Evolutionary conservation across 2,113 vertebrate genomes (phyloP).

Genomic region (Aythya baeri): DNA sequence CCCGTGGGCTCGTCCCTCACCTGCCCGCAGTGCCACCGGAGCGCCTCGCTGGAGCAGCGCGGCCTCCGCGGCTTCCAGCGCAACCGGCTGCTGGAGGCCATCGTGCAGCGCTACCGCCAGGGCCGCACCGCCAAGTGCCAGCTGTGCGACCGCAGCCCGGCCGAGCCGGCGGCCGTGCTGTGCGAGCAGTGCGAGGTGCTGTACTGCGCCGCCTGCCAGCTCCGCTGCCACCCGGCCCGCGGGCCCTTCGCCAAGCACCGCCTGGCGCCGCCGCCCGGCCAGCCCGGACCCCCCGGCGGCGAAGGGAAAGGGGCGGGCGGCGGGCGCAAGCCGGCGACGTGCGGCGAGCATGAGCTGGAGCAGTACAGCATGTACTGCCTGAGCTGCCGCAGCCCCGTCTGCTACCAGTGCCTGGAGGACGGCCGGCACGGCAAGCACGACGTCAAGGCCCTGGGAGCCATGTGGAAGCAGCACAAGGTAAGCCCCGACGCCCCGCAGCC

Average conservation of each 20-base stretch:
- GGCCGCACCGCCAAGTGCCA: slow-evolving; percentile 80
- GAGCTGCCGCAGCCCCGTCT: slow-evolving; percentile 89
- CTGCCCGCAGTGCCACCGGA: slow-evolving; percentile 95
- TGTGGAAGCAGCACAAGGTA: slow-evolving; percentile 99
- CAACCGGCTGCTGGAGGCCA: slow-evolving; percentile 93
- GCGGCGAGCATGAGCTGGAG: slow-evolving; percentile 93
- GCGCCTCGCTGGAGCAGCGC: slow-evolving; percentile 92
- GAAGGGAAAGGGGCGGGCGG: slow-evolving; percentile 26
- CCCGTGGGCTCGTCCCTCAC: slow-evolving; percentile 78
- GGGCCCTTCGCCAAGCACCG: slow-evolving; percentile 95
- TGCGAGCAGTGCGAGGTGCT: slow-evolving; percentile 96
- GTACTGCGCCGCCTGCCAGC: slow-evolving; percentile 92
- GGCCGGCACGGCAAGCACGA: slow-evolving; percentile 91
- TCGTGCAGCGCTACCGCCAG: slow-evolving; percentile 90
- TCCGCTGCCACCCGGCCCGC: slow-evolving; percentile 93
- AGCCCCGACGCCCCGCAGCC: neutral
- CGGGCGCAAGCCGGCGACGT: slow-evolving; percentile 84
- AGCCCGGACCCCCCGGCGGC: neutral
- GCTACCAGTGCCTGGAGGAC: slow-evolving; percentile 91
- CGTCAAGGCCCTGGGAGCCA: slow-evolving; percentile 86
- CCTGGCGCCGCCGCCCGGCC: slow-evolving; percentile 80
- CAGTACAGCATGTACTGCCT: slow-evolving; percentile 94
- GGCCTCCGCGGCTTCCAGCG: slow-evolving; percentile 92
- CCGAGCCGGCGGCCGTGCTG: slow-evolving; percentile 82
- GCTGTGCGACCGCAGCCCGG: slow-evolving; percentile 84